phyloP scores from a whole-genome alignment of 1,140 invertebrate species.

The Sitophilus oryzae region DNA sequence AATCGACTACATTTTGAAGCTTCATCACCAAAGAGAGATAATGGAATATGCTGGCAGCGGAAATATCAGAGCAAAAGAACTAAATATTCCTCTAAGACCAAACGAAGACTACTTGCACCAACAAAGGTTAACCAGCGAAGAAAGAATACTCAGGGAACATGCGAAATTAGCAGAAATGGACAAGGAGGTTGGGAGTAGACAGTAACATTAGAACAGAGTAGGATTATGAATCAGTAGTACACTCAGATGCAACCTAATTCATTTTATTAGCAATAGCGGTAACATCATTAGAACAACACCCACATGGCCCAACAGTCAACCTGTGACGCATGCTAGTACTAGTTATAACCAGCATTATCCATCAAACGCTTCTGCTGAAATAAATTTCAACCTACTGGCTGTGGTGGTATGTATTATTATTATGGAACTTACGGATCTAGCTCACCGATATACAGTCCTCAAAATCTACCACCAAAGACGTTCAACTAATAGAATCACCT shows the following conservation, averaged over 20 bases:
- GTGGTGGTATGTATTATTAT: too few species aligned
- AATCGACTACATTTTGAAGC: slow-evolving; percentile 39
- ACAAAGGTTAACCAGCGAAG: slow-evolving; percentile 29
- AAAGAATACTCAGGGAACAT: slow-evolving; percentile 51
- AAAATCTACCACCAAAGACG: slow-evolving; percentile 46
- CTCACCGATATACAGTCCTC: slow-evolving; percentile 43
- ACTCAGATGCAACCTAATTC: slow-evolving; percentile 11
- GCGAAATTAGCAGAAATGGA: slow-evolving; percentile 79
- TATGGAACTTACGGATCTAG: slow-evolving; percentile 46
- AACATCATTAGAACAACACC: slow-evolving; percentile 30
- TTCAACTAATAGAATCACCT: slow-evolving; percentile 46
- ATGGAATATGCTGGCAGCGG: slow-evolving; percentile 40
- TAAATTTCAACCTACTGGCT: slow-evolving; percentile 3
- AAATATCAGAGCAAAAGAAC: slow-evolving; percentile 36
- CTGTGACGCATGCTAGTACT: slow-evolving; percentile 30
- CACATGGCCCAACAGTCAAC: slow-evolving; percentile 36
- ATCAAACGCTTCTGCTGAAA: slow-evolving; percentile 30
- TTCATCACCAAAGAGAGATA: slow-evolving; percentile 34
- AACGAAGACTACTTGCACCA: slow-evolving; percentile 23
- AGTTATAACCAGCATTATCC: slow-evolving; percentile 40
- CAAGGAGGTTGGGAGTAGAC: slow-evolving; percentile 67
- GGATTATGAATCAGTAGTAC: slow-evolving; percentile 10
- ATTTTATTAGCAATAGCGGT: slow-evolving; percentile 29
- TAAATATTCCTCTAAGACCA: slow-evolving; percentile 23
- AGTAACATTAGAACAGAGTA: slow-evolving; percentile 37